Percentiles rank a stretch among this genome's conserved stretches.
These are phyloP conservation scores for Trachelus tabidus DNA, from an alignment of 2,888 invertebrate genomes.

Conservation along the genomic window DNA sequence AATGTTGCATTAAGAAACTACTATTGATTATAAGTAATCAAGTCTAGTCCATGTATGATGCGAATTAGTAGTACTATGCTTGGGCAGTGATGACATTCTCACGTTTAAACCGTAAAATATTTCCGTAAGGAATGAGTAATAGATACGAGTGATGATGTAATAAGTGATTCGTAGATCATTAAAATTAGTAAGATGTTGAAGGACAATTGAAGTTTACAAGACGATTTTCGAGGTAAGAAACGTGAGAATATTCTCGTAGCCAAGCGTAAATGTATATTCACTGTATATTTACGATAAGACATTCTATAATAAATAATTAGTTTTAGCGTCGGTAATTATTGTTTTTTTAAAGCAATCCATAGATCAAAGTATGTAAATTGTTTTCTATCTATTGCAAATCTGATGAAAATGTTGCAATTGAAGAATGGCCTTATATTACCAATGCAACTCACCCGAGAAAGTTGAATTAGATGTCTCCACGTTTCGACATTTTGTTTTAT, in stretches of 20 bases:
- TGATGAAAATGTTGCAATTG: neutral
- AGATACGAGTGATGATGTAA: neutral
- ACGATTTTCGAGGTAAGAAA: neutral
- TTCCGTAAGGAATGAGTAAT: neutral
- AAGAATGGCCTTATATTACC: neutral
- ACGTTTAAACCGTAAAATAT: constrained; percentile 21
- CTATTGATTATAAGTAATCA: constrained; percentile 63
- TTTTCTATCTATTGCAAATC: constrained; percentile 12
- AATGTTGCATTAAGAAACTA: constrained; percentile 51
- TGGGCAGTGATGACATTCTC: constrained; percentile 57
- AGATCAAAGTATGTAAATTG: constrained; percentile 10
- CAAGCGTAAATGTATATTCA: constrained; percentile 61
- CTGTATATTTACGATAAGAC: constrained; percentile 57
- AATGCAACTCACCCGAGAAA: neutral
- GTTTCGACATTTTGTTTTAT: neutral
- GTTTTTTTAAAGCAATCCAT: constrained; percentile 23
- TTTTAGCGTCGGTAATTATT: constrained; percentile 25
- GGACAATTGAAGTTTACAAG: neutral
- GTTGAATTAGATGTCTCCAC: neutral
- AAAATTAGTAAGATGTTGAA: neutral
- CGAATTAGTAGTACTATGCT: constrained; percentile 59
- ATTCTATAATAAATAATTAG: constrained; percentile 31
- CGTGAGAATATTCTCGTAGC: constrained; percentile 56
- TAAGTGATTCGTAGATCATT: neutral
- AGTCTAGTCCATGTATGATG: constrained; percentile 65